These are phyloP conservation scores for Bos taurus DNA, from an alignment of 2,113 vertebrate genomes.

Conservation along the genomic window ARS-UCD2.0 NC_037339.1:26767001-26767500, in stretches of 20 bases:
- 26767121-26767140: conserved; percentile 38
- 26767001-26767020: neutral
- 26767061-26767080: conserved; percentile 30
- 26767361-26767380: neutral
- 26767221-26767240: neutral
- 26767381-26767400: neutral
- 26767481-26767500: neutral
- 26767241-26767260: conserved; percentile 14
- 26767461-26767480: neutral
- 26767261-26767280: neutral
- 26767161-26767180: neutral
- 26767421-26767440: neutral
- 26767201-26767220: neutral
- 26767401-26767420: neutral
- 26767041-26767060: neutral
- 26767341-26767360: neutral
- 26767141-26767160: neutral
- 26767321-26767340: conserved; percentile 17
- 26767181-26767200: conserved; percentile 33
- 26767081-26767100: conserved; percentile 1
- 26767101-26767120: conserved; percentile 24
- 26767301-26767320: neutral
- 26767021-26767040: neutral
- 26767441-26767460: neutral
- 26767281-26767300: conserved; percentile 14